Evolutionary conservation across 2,113 vertebrate species (phyloP).

Genomic region (Hepsetus odoe): DNA sequence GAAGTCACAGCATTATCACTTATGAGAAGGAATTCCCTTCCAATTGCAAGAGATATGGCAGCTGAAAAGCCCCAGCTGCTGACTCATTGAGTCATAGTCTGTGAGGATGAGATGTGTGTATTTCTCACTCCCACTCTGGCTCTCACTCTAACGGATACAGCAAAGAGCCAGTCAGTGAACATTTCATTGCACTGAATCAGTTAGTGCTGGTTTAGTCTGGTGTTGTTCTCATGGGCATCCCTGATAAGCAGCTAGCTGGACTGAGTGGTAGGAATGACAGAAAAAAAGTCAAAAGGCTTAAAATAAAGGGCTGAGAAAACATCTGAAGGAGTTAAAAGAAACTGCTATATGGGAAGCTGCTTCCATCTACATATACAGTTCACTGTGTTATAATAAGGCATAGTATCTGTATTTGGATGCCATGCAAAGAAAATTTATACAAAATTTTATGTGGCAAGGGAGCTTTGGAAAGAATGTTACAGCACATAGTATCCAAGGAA

Average conservation of each 20-base stretch:
- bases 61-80: conserved; percentile 47
- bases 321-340: neutral
- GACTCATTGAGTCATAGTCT: conserved; percentile 43
- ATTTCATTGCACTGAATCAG: conserved; percentile 40
- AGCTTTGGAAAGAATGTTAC: neutral
- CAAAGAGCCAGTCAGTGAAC: neutral
- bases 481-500: neutral
- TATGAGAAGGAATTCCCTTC: neutral
- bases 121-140: conserved; percentile 11
- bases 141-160: conserved; percentile 12
- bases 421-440: conserved; percentile 6
- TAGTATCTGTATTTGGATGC: neutral
- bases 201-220: neutral
- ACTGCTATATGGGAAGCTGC: neutral
- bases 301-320: neutral
- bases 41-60: conserved; percentile 16
- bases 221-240: neutral
- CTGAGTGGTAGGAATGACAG: neutral
- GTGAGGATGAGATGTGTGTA: conserved; percentile 22
- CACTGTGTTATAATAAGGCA: neutral
- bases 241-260: neutral
- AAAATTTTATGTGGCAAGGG: conserved; percentile 8
- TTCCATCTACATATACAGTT: neutral
- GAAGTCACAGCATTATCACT: conserved; percentile 29
- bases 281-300: neutral